Evolutionary conservation across 2,888 invertebrate species (phyloP).

Genomic region (Ephialtes manifestator): DNA sequence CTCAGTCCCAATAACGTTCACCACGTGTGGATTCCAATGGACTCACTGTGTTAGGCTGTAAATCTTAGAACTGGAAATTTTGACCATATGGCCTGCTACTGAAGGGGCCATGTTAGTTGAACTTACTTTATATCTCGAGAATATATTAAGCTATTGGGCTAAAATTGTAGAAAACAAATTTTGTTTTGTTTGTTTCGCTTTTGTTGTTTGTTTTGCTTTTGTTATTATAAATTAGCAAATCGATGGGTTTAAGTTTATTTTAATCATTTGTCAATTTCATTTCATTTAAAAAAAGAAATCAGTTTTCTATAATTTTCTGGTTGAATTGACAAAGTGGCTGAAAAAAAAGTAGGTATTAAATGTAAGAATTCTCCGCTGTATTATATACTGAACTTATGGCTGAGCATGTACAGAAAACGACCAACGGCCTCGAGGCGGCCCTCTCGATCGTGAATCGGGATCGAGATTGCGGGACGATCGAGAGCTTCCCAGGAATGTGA

Average conservation of each 20-base stretch:
- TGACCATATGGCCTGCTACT: neutral
- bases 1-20: neutral
- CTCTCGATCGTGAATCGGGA: conserved; percentile 58
- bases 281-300: neutral
- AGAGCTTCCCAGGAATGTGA: conserved; percentile 59
- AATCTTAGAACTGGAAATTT: neutral
- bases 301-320: too few relatives aligned
- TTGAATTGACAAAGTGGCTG: neutral
- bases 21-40: neutral
- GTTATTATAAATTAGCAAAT: neutral
- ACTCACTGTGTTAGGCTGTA: neutral
- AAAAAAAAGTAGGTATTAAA: neutral
- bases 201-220: too few relatives aligned
- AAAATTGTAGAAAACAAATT: neutral
- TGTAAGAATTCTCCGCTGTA: neutral
- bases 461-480: conserved; percentile 20
- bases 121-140: neutral
- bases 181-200: too few relatives aligned
- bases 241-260: neutral
- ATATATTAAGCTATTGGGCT: neutral
- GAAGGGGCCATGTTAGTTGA: neutral
- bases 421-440: conserved; percentile 66
- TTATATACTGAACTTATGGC: neutral
- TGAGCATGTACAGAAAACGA: conserved; percentile 21
- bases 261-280: neutral